Base-by-base conservation (phyloP, 2,113 vertebrate genomes). In the Saguinus imperator region DNA sequence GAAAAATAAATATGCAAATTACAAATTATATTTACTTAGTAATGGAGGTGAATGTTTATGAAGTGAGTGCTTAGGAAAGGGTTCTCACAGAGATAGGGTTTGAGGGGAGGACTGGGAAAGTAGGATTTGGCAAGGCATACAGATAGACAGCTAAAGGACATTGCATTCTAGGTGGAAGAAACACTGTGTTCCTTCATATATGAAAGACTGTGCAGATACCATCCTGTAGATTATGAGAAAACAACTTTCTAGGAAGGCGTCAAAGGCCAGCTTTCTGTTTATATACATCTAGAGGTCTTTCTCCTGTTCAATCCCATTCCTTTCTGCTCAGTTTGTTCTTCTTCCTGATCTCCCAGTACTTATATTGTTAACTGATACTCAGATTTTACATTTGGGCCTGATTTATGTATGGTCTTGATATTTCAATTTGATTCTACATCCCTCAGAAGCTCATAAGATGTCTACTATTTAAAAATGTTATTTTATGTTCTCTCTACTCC, bases 401-500 rank as follows among this genome's bases (percentile, higher is more conserved):
- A 77, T 95, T 94, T 93, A 35, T 76, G 17, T 75, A 76, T 68
- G 45, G 48, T 70, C 85, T 58, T 89, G 66, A 61, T 68, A 83
- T 73, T 83, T 58, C 40, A n/a, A n/a, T 73, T 93, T 91, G 58
- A 32, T 87, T 86, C 23, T 48, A n/a, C 13, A 27, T 83, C 45
- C 76, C 35, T 79, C 35, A 82, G 48, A 3, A n/a, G 14, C 20
- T 89, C 48, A 1, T 57, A 68, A 72, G 32, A 86, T 61, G 11
- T 55, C 43, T 80, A 50, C 61, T 68, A 43, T 66, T 95, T 97
- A 29, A 23, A 75, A 87, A 43, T 81, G 76, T 81, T 89, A 89
- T 40, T 96, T 89, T 82, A 79, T 3, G 35, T 40, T 91, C 43
- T 94, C 21, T 95, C 64, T 90, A 25, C 1, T 58, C 61, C 57